phyloP scores from a whole-genome alignment of 2,113 vertebrate species.

The Salvelinus fontinalis region DNA sequence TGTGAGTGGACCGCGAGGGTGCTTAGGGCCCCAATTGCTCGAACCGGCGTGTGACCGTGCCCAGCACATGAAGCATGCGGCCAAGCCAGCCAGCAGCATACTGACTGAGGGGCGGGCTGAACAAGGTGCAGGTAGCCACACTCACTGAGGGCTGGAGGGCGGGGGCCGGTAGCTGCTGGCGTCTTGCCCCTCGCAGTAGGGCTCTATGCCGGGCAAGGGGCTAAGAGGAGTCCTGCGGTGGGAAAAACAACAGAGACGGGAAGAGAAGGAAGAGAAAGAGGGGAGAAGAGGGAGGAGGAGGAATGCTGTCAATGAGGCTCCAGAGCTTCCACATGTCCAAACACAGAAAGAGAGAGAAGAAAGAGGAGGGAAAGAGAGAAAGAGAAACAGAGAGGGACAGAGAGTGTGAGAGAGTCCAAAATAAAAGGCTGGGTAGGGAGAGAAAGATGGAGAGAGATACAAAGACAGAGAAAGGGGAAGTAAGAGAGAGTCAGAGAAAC shows the following conservation, averaged over 20 bases:
- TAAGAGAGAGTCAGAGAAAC: background rate
- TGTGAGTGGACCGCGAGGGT: slow-evolving; percentile 16
- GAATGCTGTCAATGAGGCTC: slow-evolving; percentile 39
- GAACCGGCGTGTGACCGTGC: slow-evolving; percentile 28
- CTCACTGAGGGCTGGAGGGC: slow-evolving; percentile 73
- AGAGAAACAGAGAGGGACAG: background rate
- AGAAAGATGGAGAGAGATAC: background rate
- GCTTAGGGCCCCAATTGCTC: background rate
- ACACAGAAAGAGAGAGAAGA: slow-evolving; percentile 23
- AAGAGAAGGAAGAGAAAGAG: background rate
- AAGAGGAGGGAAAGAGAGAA: background rate
- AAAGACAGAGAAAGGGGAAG: background rate
- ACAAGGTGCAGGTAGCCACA: slow-evolving; percentile 62
- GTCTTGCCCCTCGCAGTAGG: slow-evolving; percentile 72
- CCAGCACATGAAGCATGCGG: slow-evolving; percentile 56
- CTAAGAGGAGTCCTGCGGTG: slow-evolving; percentile 75
- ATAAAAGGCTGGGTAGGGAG: background rate
- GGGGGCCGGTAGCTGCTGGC: slow-evolving; percentile 69
- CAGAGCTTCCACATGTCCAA: slow-evolving; percentile 5
- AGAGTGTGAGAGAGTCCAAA: background rate
- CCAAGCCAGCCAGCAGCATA: slow-evolving; percentile 43
- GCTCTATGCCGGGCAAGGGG: slow-evolving; percentile 73
- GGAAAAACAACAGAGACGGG: slow-evolving; percentile 60
- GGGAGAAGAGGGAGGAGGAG: slow-evolving; percentile 28
- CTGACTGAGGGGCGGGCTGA: slow-evolving; percentile 30